Base-by-base conservation (phyloP, 2,113 vertebrate genomes). In the Barnardius zonarius region DNA sequence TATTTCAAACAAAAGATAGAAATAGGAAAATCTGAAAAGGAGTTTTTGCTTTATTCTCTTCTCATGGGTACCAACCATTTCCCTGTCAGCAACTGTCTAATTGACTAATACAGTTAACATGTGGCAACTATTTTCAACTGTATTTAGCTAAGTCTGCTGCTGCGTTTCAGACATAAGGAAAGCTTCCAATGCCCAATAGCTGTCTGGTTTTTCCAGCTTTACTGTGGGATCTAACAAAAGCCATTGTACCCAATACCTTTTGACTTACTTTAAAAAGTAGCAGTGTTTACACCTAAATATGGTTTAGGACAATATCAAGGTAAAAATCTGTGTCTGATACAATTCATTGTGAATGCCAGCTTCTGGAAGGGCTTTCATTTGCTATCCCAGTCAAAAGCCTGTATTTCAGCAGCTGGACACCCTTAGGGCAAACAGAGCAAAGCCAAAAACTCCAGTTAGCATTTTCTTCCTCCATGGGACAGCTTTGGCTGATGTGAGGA, bases 101-200 rank as follows among this genome's bases (percentile, higher is more conserved):
- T 64, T 93, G 92, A 88, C 88, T 83, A 66, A 85, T 61, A 87
- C 28, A 73, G 31, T 66, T 83, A 95, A 94, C 95, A 96, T 95
- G 95, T 94, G 90, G 95, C 95, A 97, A 96, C 82, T 94, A 85
- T 95, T 96, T 93, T 90, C 75, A 80, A 74, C 79, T 80, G 75
- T 44, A 69, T 90, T 95, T 92, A 76, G 93, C 92, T 28, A 87
- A 93, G 85, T 55, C 72, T 94, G 82, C 72, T 77, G 49, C 85
- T 16, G 64, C 73, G 44, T 64, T 78, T 93, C 79, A 96, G 92
- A 80, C 61, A 35, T 25, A 85, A 87, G 35, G 68, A 85, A 75
- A 41, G 43, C 3, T 94, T 90, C 92, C 70, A 72, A 3, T 79
- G 61, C 74, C 82, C 85, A 49, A 16, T 3, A 35, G 62, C 28